Conservation (phyloP, 2,888 invertebrate genomes). For the Ennomos quercinarius region DNA sequence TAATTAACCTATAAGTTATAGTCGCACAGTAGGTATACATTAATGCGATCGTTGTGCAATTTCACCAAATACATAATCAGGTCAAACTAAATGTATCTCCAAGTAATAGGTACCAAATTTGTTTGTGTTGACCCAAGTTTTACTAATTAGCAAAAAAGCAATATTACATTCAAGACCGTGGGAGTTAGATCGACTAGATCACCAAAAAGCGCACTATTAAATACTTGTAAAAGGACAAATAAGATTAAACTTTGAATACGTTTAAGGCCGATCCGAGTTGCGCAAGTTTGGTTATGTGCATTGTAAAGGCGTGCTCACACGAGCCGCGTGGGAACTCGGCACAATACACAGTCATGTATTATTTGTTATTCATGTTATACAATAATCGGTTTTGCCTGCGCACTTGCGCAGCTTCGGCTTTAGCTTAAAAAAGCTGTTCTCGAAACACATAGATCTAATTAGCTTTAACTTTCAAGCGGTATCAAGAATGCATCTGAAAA, state of each 20-base stretch:
- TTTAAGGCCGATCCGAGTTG: slow-evolving; percentile 4
- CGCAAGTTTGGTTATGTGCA: slow-evolving; percentile 7
- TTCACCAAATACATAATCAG: slow-evolving; percentile 2
- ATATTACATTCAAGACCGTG: slow-evolving; percentile 7
- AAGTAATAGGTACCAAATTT: no score
- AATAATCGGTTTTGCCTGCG: neutral
- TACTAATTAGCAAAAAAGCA: neutral
- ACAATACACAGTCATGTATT: neutral
- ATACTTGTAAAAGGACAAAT: slow-evolving; percentile 15
- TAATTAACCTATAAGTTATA: no score
- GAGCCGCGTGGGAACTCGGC: slow-evolving; percentile 1
- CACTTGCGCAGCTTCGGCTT: no score
- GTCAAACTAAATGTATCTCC: no score
- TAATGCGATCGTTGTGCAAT: slow-evolving; percentile 6
- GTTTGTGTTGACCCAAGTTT: no score
- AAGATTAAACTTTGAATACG: slow-evolving; percentile 9
- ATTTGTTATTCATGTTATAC: no score
- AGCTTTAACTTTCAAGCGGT: no score
- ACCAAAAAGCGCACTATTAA: neutral
- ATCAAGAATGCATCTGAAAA: no score
- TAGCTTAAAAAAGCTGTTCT: no score
- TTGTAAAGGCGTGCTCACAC: slow-evolving; percentile 14
- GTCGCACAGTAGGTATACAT: neutral
- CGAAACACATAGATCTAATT: no score
- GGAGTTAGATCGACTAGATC: slow-evolving; percentile 9